These are phyloP conservation scores for Archilochus colubris DNA, from an alignment of 2,113 vertebrate genomes.

Conservation along the genomic window DNA sequence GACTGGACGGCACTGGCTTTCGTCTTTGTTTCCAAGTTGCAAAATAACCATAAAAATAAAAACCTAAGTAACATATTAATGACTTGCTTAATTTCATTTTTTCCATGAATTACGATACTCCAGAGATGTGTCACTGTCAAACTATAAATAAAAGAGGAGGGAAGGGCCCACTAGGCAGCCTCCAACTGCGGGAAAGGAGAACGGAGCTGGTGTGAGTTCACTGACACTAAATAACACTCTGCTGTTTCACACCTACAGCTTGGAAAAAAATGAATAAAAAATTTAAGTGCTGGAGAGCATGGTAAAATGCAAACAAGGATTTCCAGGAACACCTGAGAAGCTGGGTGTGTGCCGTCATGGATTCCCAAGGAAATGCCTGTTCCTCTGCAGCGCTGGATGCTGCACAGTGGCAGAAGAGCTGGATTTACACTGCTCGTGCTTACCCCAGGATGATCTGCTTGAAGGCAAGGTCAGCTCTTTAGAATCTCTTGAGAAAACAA, in stretches of 20 bases:
- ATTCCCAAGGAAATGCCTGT: background rate
- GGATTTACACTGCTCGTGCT: background rate
- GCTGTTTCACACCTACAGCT: background rate
- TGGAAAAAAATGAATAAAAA: background rate
- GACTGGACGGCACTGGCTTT: fast-evolving
- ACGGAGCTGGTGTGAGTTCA: background rate
- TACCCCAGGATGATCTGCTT: background rate
- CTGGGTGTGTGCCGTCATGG: background rate
- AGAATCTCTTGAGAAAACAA: background rate
- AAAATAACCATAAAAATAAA: background rate
- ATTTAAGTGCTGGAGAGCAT: background rate
- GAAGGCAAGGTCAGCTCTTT: background rate
- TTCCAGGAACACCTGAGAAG: background rate
- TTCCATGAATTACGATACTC: background rate
- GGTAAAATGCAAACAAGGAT: background rate
- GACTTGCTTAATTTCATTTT: background rate
- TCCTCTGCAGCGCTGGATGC: fast-evolving
- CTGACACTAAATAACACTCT: background rate
- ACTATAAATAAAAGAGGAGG: background rate
- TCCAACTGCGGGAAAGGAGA: background rate
- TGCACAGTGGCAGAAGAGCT: background rate
- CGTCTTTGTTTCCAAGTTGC: background rate
- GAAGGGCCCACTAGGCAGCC: background rate
- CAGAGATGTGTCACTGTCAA: background rate
- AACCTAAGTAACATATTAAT: background rate